A percentile compares a stretch with the other conserved stretches of the same genome.
These are phyloP conservation scores for Xiphophorus hellerii DNA, from an alignment of 2,113 vertebrate species.

Conservation along the genomic window DNA sequence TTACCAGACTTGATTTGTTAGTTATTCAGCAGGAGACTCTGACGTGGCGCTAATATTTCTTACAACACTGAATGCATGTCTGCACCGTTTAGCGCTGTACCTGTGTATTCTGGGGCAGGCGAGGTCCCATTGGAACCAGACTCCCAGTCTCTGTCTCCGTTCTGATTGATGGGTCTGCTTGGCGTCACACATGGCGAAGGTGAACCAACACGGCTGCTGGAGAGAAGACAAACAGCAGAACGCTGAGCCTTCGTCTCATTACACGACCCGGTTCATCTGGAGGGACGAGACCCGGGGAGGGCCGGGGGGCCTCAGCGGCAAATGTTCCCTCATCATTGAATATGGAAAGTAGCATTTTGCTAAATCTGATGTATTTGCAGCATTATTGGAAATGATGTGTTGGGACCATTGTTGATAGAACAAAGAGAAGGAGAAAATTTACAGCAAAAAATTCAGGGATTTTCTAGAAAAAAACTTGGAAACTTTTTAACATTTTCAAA, in stretches of 20 bases:
- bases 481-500: no score
- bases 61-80: neutral
- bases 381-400: no score
- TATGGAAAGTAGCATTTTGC: no score
- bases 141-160: slow-evolving; percentile 87
- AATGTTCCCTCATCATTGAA: neutral
- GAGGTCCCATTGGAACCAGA: slow-evolving; percentile 84
- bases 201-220: slow-evolving; percentile 74
- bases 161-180: slow-evolving; percentile 74
- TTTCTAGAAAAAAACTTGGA: no score
- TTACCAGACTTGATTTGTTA: neutral
- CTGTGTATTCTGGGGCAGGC: slow-evolving; percentile 88
- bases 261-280: neutral
- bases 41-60: neutral
- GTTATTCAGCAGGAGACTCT: neutral
- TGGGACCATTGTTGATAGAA: no score
- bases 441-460: no score
- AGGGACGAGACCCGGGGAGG: neutral
- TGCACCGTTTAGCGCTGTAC: slow-evolving; percentile 55
- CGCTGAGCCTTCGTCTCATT: neutral
- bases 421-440: no score
- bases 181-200: slow-evolving; percentile 83
- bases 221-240: slow-evolving; percentile 6
- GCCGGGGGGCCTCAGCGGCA: neutral
- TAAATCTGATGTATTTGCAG: no score